Evolutionary conservation across 2,113 vertebrate genomes (phyloP).

Genomic region (Psilopogon haemacephalus): DNA sequence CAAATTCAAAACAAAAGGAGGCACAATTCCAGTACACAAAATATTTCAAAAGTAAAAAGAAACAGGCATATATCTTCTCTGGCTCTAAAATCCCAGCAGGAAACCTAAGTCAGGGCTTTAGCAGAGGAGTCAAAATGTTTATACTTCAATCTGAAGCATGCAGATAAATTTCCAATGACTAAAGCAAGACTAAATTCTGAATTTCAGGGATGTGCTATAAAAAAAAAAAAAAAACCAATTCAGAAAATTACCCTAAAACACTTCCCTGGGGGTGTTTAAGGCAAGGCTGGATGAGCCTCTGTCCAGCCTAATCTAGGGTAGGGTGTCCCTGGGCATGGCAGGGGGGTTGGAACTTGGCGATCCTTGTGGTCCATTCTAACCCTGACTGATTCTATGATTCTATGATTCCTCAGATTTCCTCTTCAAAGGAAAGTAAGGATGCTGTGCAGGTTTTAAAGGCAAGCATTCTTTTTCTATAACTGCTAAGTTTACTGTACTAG

Average conservation of each 20-base stretch:
- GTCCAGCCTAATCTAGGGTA: too few species aligned
- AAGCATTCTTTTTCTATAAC: background rate
- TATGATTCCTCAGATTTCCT: too few species aligned
- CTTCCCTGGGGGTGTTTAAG: too few species aligned
- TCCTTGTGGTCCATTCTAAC: too few species aligned
- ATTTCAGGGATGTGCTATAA: background rate
- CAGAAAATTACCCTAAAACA: too few species aligned
- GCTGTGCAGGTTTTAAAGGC: background rate
- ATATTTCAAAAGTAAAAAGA: slow-evolving; percentile 8
- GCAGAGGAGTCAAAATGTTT: slow-evolving; percentile 23
- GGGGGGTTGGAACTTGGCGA: too few species aligned
- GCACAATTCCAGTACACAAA: background rate
- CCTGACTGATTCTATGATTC: too few species aligned
- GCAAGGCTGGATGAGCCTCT: too few species aligned
- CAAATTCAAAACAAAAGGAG: slow-evolving; percentile 8
- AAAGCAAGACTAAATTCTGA: background rate
- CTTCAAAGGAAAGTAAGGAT: background rate
- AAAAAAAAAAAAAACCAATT: too few species aligned
- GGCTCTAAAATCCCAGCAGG: background rate
- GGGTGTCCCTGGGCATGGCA: too few species aligned
- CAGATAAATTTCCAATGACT: background rate
- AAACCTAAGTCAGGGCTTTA: background rate
- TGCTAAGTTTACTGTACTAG: background rate
- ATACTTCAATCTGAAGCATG: background rate
- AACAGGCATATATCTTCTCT: background rate